phyloP scores from a whole-genome alignment of 2,797 vertebrate genomes.

The Ceyx erithaca region DNA sequence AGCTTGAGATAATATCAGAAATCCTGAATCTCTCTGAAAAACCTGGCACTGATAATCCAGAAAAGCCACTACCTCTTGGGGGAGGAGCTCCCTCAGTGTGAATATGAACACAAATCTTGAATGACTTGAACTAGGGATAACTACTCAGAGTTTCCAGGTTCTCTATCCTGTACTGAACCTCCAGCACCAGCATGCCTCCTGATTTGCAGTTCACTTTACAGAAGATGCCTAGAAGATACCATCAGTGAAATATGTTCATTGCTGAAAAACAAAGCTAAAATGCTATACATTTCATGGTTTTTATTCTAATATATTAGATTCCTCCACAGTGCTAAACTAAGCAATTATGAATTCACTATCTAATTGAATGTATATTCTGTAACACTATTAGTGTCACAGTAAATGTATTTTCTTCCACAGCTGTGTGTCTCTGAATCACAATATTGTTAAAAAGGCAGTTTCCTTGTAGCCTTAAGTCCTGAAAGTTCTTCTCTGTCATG shows the following conservation, averaged over 20 bases:
- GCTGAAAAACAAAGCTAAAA: background rate
- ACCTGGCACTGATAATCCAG: background rate
- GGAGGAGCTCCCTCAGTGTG: background rate
- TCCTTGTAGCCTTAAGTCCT: background rate
- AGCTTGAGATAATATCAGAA: background rate
- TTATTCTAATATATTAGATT: background rate
- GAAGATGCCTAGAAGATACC: background rate
- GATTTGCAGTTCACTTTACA: background rate
- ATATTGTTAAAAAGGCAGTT: background rate
- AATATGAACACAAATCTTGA: background rate
- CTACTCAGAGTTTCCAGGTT: background rate
- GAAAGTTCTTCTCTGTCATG: background rate
- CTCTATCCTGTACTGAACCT: background rate
- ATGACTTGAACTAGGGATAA: background rate
- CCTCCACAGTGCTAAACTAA: background rate
- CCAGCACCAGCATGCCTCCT: background rate
- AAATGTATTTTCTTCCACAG: constrained; percentile 11
- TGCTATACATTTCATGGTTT: background rate
- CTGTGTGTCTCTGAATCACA: background rate
- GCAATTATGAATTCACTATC: background rate
- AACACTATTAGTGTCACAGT: constrained; percentile 10
- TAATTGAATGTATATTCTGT: background rate
- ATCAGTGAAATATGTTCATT: background rate
- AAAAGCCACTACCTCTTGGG: background rate
- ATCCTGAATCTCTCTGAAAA: background rate